Evolutionary conservation across 2,888 invertebrate species (phyloP).

Genomic region (Mythimna lalbum): DNA sequence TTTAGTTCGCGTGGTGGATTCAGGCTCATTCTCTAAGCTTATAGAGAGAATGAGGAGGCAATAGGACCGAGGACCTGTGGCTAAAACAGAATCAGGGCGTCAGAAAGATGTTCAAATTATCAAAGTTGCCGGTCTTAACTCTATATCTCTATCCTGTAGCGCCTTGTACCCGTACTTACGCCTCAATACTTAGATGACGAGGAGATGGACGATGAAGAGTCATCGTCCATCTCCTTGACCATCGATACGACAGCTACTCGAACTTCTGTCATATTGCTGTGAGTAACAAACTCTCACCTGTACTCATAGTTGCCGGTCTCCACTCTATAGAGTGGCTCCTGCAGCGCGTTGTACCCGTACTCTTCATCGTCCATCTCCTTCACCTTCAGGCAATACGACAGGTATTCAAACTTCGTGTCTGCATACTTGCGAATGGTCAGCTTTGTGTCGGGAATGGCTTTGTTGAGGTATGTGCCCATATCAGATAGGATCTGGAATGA

Average conservation of each 20-base stretch:
- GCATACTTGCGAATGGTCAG: constrained; percentile 99
- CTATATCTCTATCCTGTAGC: constrained; percentile 98
- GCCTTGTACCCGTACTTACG: constrained; percentile 98
- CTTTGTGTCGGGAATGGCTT: constrained; percentile 99
- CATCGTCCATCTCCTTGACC: constrained; percentile 99
- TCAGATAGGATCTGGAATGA: constrained; percentile 95
- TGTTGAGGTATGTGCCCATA: constrained; percentile 98
- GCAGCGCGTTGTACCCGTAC: constrained; percentile 97
- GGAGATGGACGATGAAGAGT: no score
- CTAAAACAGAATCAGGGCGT: no score
- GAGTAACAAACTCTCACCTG: constrained; percentile 85
- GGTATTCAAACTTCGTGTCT: constrained; percentile 99
- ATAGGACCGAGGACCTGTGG: no score
- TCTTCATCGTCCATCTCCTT: constrained; percentile 99
- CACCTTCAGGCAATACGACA: constrained; percentile 99
- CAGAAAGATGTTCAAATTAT: no score
- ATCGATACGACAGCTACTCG: constrained; percentile 90
- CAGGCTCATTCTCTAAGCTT: no score
- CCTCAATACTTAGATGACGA: no score
- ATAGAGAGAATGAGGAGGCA: no score
- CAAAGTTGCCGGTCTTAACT: constrained; percentile 40
- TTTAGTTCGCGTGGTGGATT: no score
- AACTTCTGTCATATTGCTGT: no score
- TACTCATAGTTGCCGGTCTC: constrained; percentile 99
- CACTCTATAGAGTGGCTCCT: constrained; percentile 99